Conservation (phyloP, 2,888 invertebrate species). For the Philhelius pedissequus region DNA sequence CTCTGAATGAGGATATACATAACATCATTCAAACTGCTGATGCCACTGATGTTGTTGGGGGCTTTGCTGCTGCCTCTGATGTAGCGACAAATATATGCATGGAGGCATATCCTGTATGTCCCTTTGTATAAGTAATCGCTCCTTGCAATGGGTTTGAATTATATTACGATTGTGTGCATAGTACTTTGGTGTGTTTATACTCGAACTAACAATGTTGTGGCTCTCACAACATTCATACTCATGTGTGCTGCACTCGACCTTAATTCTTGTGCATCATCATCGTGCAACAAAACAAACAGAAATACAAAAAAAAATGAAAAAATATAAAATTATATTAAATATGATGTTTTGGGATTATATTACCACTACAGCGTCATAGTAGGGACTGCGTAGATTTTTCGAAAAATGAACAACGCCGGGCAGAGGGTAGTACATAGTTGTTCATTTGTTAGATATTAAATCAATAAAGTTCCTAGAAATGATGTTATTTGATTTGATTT, state of each 20-base stretch:
- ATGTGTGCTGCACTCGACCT: slow-evolving; percentile 62
- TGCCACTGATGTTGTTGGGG: slow-evolving; percentile 27
- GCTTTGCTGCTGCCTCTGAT: background rate
- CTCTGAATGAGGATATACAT: slow-evolving; percentile 20
- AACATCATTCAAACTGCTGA: slow-evolving; percentile 41
- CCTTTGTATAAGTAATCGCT: slow-evolving; percentile 62
- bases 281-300: slow-evolving; percentile 14
- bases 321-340: slow-evolving; percentile 32
- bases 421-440: background rate
- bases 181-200: slow-evolving; percentile 59
- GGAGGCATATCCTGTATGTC: slow-evolving; percentile 56
- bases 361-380: background rate
- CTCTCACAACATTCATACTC: slow-evolving; percentile 53
- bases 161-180: slow-evolving; percentile 66
- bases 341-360: slow-evolving; percentile 18
- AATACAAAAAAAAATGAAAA: slow-evolving; percentile 5
- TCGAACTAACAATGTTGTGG: slow-evolving; percentile 56
- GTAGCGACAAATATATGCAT: slow-evolving; percentile 53
- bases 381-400: background rate
- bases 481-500: slow-evolving; percentile 6
- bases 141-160: slow-evolving; percentile 62
- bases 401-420: background rate
- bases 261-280: slow-evolving; percentile 47
- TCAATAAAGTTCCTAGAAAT: slow-evolving; percentile 12
- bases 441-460: slow-evolving; percentile 33